Evolutionary conservation across 2,888 invertebrate species (phyloP).

Genomic region (Cancer borealis): DNA sequence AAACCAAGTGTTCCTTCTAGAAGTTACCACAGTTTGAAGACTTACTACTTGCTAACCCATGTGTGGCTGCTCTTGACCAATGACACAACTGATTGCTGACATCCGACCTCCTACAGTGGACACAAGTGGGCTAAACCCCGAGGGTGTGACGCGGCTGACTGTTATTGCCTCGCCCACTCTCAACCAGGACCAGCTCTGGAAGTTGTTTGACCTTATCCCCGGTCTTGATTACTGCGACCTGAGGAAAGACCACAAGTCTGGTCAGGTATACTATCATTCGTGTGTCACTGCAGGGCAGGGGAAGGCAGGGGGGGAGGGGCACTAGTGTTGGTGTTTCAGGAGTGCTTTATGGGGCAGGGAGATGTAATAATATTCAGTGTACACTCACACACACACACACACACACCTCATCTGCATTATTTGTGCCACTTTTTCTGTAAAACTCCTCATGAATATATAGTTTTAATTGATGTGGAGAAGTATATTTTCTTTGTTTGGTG

Average conservation of each 20-base stretch:
- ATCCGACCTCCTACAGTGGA: constrained; percentile 75
- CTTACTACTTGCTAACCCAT: constrained; percentile 50
- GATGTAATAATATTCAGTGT: neutral
- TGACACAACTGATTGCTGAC: constrained; percentile 75
- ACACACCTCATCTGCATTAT: neutral
- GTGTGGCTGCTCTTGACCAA: constrained; percentile 69
- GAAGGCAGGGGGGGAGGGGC: constrained; percentile 9
- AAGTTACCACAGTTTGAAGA: constrained; percentile 58
- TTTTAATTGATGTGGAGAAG: neutral
- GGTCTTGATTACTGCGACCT: constrained; percentile 83
- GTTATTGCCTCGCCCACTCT: constrained; percentile 87
- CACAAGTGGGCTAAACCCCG: constrained; percentile 77
- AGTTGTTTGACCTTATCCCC: constrained; percentile 92
- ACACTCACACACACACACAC: neutral
- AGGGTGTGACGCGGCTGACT: constrained; percentile 83
- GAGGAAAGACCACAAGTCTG: constrained; percentile 79
- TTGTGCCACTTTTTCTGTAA: constrained; percentile 1
- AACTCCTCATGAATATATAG: neutral
- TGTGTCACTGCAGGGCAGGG: constrained; percentile 28
- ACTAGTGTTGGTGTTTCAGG: constrained; percentile 29
- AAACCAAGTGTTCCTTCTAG: constrained; percentile 51
- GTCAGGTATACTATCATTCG: constrained; percentile 75
- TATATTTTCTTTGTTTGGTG: neutral
- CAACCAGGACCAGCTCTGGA: constrained; percentile 89
- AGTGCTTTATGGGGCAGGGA: neutral